Conservation (phyloP, 2,797 vertebrate species). For the Acanthornis magna region DNA sequence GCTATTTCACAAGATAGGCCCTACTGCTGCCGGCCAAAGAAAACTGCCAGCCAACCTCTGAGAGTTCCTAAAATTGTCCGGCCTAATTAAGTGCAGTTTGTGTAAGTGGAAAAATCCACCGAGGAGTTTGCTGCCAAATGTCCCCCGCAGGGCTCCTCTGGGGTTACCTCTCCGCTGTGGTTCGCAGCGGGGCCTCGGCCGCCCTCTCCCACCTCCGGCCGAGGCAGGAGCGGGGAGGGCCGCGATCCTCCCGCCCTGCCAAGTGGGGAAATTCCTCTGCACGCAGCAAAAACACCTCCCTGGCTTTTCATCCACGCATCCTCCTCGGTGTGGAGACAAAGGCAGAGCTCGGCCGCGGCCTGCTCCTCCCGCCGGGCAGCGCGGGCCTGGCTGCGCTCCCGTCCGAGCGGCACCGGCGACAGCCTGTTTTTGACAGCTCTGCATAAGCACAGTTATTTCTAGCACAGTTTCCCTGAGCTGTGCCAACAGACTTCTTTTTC, state of each 20-base stretch:
- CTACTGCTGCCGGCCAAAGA: neutral
- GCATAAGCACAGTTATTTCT: slow-evolving; percentile 48
- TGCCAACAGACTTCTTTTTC: neutral
- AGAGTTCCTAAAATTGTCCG: slow-evolving; percentile 6
- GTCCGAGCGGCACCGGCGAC: neutral
- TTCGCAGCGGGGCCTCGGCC: neutral
- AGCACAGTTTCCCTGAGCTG: slow-evolving; percentile 51
- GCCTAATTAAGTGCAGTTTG: slow-evolving; percentile 13
- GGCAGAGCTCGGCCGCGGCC: neutral
- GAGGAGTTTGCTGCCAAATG: neutral
- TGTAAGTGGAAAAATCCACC: slow-evolving; percentile 45
- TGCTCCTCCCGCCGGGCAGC: neutral
- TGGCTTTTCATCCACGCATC: neutral
- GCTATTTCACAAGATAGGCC: neutral
- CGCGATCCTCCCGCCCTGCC: neutral
- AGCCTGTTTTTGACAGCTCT: slow-evolving; percentile 45
- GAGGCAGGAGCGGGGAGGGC: neutral
- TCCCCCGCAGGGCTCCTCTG: neutral
- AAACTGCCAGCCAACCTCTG: neutral
- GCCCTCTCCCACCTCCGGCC: neutral
- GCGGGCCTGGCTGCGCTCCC: slow-evolving; percentile 30
- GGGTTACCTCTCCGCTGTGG: neutral
- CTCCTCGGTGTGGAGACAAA: neutral
- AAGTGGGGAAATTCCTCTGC: slow-evolving; percentile 9
- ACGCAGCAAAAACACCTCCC: neutral